These are phyloP conservation scores for Catharus minimus DNA, from an alignment of 2,113 vertebrate species.

Conservation along the genomic window DNA sequence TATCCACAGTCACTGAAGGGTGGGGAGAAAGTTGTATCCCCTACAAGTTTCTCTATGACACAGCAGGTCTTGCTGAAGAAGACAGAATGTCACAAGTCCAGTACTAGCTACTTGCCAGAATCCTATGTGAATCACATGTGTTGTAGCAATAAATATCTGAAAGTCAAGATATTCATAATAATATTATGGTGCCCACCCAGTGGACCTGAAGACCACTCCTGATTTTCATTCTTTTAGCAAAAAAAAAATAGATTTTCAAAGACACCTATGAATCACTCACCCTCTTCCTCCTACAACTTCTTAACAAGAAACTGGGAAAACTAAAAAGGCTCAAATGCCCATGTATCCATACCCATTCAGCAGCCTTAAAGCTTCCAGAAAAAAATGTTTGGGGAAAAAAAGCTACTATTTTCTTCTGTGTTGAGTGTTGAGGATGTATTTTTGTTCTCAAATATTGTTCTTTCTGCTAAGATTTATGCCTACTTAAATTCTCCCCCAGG, in stretches of 20 bases:
- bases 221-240: neutral
- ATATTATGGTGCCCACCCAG: neutral
- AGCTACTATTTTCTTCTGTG: neutral
- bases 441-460: neutral
- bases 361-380: neutral
- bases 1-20: neutral
- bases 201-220: neutral
- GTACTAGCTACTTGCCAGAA: neutral
- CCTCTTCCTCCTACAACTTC: neutral
- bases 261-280: neutral
- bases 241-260: neutral
- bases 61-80: neutral
- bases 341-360: neutral
- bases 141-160: neutral
- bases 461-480: neutral
- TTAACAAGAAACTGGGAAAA: neutral
- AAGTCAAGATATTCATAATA: neutral
- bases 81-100: neutral
- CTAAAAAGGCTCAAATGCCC: neutral
- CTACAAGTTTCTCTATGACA: neutral
- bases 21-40: neutral
- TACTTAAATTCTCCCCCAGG: neutral
- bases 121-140: fast-evolving
- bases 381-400: neutral
- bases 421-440: neutral